These are phyloP conservation scores for Pipistrellus kuhlii DNA, from an alignment of 2,797 vertebrate species.

Conservation along the genomic window DNA sequence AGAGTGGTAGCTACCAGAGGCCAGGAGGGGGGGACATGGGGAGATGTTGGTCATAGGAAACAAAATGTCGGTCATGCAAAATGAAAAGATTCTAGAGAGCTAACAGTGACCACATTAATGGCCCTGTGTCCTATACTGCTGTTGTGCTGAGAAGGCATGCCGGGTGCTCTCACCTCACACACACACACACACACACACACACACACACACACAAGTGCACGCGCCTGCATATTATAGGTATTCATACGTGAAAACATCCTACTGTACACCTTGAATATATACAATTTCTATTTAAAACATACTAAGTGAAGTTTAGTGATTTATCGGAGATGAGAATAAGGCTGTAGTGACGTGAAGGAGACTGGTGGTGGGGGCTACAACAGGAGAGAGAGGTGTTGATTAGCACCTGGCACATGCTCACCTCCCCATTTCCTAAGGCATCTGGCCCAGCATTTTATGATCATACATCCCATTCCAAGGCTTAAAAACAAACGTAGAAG, in stretches of 20 bases:
- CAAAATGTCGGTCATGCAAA: not conserved
- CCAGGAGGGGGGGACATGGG: not conserved
- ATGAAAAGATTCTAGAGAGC: not conserved
- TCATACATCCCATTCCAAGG: not conserved
- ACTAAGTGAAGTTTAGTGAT: not conserved
- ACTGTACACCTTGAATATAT: not conserved
- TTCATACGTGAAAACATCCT: not conserved
- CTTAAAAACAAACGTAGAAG: not conserved
- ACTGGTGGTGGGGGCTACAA: not conserved
- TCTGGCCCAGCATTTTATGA: not conserved
- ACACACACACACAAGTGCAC: not conserved
- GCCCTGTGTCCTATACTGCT: not conserved
- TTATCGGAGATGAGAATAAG: not conserved
- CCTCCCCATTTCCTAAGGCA: not conserved
- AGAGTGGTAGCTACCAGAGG: not conserved
- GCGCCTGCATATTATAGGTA: not conserved
- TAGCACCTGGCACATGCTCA: not conserved
- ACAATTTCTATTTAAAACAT: not conserved
- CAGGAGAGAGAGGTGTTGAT: not conserved
- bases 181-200: not conserved
- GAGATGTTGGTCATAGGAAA: not conserved
- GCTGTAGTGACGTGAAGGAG: not conserved
- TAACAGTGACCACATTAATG: not conserved
- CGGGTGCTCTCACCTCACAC: not conserved
- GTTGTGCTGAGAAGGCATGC: not conserved